Evolutionary conservation across 2,113 vertebrate genomes (phyloP).

Genomic region (Ochotona curzoniae): DNA sequence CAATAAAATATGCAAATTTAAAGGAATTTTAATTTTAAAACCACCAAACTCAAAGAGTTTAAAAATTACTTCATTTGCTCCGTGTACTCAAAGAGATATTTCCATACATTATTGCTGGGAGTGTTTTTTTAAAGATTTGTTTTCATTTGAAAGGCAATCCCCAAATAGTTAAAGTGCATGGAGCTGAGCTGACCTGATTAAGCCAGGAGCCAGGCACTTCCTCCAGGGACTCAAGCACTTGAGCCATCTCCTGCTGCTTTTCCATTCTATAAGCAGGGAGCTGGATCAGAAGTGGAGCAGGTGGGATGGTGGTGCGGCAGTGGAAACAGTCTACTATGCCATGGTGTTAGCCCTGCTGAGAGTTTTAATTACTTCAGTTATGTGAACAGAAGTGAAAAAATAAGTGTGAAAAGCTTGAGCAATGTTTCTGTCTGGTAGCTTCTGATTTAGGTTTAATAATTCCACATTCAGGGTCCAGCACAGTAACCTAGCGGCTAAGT

Average conservation of each 20-base stretch:
- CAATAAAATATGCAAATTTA: background rate
- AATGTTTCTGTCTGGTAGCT: background rate
- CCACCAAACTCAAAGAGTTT: background rate
- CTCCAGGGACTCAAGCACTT: too few relatives aligned
- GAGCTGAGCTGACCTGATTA: too few relatives aligned
- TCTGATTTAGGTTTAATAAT: slow-evolving; percentile 40
- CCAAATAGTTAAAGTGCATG: too few relatives aligned
- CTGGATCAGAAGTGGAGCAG: too few relatives aligned
- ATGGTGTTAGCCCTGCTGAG: background rate
- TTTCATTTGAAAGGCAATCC: too few relatives aligned
- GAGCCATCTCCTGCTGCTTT: too few relatives aligned
- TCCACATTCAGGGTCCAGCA: background rate
- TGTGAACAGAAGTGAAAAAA: background rate
- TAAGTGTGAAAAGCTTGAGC: background rate
- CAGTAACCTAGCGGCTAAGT: too few relatives aligned
- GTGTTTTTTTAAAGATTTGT: background rate
- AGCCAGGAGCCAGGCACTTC: too few relatives aligned
- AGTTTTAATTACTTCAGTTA: background rate
- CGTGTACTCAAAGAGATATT: background rate
- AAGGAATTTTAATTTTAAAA: background rate
- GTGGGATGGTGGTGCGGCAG: too few relatives aligned
- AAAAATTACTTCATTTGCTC: background rate
- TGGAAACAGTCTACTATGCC: too few relatives aligned
- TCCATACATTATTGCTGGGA: background rate
- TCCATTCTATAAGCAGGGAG: too few relatives aligned